phyloP scores from a whole-genome alignment of 2,888 invertebrate genomes.

The Strigamia crassipes region DNA sequence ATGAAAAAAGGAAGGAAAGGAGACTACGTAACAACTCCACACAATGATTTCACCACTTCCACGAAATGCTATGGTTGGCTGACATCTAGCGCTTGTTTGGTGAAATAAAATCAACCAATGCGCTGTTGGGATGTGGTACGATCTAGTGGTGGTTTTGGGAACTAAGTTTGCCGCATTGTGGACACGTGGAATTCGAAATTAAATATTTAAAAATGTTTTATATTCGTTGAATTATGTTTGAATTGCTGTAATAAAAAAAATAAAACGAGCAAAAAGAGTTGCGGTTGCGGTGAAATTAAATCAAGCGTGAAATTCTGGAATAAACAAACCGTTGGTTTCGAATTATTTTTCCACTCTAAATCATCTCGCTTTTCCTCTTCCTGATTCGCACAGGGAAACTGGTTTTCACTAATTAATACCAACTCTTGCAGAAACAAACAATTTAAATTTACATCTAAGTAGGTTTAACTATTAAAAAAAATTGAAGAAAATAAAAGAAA shows the following conservation, averaged over 20 bases:
- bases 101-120: not conserved
- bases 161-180: not conserved
- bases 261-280: too few relatives aligned
- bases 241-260: too few relatives aligned
- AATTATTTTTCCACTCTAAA: not conserved
- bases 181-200: not conserved
- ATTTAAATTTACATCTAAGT: not conserved
- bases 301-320: too few relatives aligned
- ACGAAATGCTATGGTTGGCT: not conserved
- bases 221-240: too few relatives aligned
- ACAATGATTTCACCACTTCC: not conserved
- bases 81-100: not conserved
- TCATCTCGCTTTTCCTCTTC: not conserved
- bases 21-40: not conserved
- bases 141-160: not conserved
- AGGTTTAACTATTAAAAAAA: not conserved
- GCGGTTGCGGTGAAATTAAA: too few relatives aligned
- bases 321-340: too few relatives aligned
- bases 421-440: slow-evolving; percentile 8
- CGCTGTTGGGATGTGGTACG: not conserved
- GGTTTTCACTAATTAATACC: not conserved
- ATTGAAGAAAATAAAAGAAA: not conserved
- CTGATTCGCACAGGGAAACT: not conserved
- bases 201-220: not conserved
- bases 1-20: slow-evolving; percentile 7